Percentiles rank a stretch among this genome's conserved stretches.
phyloP scores from a whole-genome alignment of 2,113 vertebrate species.

The Naja naja region DNA sequence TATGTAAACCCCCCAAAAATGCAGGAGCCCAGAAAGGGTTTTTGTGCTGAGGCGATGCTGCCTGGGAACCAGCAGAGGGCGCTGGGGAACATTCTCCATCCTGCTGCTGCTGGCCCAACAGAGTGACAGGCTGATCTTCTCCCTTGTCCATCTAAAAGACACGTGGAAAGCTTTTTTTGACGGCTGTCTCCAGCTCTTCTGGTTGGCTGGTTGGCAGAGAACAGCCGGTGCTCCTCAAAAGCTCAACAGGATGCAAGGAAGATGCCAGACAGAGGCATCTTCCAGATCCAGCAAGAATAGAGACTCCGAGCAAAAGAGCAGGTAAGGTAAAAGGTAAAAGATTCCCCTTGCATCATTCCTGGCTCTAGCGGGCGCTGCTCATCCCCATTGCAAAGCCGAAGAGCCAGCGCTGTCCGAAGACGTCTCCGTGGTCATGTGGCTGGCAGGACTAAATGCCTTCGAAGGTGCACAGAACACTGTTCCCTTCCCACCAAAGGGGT shows the following conservation, averaged over 20 bases:
- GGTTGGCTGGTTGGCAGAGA: no score
- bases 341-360: no score
- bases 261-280: not conserved
- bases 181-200: not conserved
- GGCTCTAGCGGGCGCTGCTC: no score
- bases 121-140: not conserved
- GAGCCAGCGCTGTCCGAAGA: no score
- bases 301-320: not conserved
- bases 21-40: not conserved
- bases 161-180: not conserved
- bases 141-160: not conserved
- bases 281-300: not conserved
- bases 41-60: no score
- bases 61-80: not conserved
- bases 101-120: no score
- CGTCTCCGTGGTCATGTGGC: no score
- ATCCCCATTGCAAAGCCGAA: no score
- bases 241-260: not conserved
- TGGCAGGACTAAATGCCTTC: no score
- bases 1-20: slow-evolving; percentile 1
- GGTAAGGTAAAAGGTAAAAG: no score
- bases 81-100: not conserved
- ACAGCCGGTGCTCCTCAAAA: not conserved
- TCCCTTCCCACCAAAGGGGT: no score
- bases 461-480: no score